These are phyloP conservation scores for Climacteris rufus DNA, from an alignment of 2,113 vertebrate species.

Conservation along the genomic window DNA sequence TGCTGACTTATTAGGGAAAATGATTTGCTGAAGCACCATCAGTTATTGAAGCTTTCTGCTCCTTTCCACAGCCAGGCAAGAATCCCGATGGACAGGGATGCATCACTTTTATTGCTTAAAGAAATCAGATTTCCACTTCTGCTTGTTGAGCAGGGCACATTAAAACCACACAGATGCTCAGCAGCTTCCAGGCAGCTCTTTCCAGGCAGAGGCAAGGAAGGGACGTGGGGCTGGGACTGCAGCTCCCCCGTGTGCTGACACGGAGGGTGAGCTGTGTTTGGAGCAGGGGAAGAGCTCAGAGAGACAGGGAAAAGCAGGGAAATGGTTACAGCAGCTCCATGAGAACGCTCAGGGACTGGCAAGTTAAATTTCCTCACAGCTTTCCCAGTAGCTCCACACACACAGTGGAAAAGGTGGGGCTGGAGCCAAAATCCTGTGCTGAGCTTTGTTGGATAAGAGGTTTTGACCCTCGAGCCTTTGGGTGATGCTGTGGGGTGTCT, in stretches of 20 bases:
- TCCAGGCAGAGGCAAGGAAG: not conserved
- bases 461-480: not conserved
- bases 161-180: not conserved
- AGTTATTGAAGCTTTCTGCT: not conserved
- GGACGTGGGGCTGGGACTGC: not conserved
- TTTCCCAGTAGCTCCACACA: rapidly evolving
- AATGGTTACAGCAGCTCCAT: not conserved
- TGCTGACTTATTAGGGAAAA: not conserved
- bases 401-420: not conserved
- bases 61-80: not conserved
- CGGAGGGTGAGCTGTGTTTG: rapidly evolving
- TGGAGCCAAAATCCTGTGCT: not conserved
- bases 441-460: not conserved
- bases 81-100: not conserved
- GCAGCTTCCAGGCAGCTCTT: not conserved
- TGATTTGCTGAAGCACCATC: not conserved
- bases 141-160: not conserved
- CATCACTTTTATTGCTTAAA: not conserved
- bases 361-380: no score
- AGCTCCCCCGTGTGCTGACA: slow-evolving; percentile 24
- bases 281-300: not conserved
- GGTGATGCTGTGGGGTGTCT: not conserved
- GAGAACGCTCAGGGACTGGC: not conserved
- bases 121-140: not conserved
- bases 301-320: not conserved